Base-by-base conservation (phyloP, 2,113 vertebrate species). In the Limnothrissa miodon region DNA sequence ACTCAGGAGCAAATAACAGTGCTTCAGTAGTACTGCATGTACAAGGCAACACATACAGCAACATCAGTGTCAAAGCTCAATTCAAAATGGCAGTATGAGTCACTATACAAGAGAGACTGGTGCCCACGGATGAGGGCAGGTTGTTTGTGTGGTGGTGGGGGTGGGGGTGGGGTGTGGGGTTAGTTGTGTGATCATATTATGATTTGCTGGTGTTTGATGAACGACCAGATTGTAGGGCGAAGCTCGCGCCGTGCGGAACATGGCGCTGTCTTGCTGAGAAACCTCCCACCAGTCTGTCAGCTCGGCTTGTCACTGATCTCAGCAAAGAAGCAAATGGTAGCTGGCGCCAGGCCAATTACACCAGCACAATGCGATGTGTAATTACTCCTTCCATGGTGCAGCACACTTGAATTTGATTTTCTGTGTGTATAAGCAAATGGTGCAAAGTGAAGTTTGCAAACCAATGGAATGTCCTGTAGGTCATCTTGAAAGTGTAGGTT, bases 311-410 rank as follows among this genome's bases (percentile, higher is more conserved):
- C 1, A 45, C 82, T 81, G 79, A 83, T 86, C 85, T 79, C 82
- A 80, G 83, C n/a, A 79, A 78, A 86, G 21, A n/a, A 21, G 82
- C 84, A 83, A 86, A 84, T 90, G 80, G 82, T 44, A 56, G 15
- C 74, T 86, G 86, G 82, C 81, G 39, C 45, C n/a, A 45, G 48
- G 80, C 56, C 45, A 78, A 29, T 29, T 82, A 66, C 17, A 44
- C 45, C 79, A 8, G n/a, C 79, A 83, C 82, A 83, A 83, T 83
- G 46, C 45, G 53, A 39, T 46, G 53, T 48, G 19, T 81, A 44
- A 84, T 90, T 83, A 83, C 29, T 81, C 82, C 59, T 79, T 56
- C n/a, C 82, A 80, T 53, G 17, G 79, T 39, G 25, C 19, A 23
- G 81, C n/a, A 84, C 70, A 84, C 70, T 83, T 39, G 62, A 82